Evolutionary conservation across 2,888 invertebrate species (phyloP).

Genomic region (Chironomus riparius): DNA sequence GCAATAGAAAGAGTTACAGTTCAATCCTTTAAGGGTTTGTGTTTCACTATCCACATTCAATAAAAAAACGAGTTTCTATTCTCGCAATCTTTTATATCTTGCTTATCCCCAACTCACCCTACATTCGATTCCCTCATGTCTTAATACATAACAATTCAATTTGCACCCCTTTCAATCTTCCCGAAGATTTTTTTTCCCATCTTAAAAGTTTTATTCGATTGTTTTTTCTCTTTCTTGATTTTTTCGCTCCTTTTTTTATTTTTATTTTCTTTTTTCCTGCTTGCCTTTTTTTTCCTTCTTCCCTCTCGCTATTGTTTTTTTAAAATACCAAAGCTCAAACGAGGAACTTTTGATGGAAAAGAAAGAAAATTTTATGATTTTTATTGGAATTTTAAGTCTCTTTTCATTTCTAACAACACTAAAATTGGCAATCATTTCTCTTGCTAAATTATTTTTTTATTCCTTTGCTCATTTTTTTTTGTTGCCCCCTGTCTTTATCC

Average conservation of each 20-base stretch:
- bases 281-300: neutral
- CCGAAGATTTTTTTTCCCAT: neutral
- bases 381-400: neutral
- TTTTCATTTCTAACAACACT: neutral
- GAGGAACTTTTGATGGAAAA: neutral
- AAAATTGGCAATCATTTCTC: slow-evolving; percentile 1
- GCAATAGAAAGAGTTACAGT: no score
- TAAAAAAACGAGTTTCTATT: slow-evolving; percentile 3
- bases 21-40: neutral
- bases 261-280: neutral
- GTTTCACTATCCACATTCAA: neutral
- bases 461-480: neutral
- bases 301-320: neutral
- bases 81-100: neutral
- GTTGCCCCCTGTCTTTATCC: neutral
- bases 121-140: neutral
- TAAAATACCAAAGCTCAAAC: neutral
- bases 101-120: neutral
- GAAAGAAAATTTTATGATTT: neutral
- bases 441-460: neutral
- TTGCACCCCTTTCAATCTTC: slow-evolving; percentile 10
- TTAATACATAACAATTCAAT: slow-evolving; percentile 8
- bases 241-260: neutral
- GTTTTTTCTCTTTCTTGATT: neutral
- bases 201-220: slow-evolving; percentile 8